Evolutionary conservation across 1,140 invertebrate species (phyloP).

Genomic region (Drosophila saltans): DNA sequence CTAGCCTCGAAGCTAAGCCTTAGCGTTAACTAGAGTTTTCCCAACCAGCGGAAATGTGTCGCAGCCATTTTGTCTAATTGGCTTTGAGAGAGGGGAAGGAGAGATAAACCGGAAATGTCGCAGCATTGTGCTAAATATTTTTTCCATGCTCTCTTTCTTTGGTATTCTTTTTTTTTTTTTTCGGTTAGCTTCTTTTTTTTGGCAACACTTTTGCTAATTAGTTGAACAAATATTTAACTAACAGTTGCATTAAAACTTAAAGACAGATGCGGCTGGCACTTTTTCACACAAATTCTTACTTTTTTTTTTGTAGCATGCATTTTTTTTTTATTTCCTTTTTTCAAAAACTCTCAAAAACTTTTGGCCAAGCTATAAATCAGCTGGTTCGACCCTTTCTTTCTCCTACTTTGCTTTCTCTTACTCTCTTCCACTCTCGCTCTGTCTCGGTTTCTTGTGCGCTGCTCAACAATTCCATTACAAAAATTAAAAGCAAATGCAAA

Average conservation of each 20-base stretch:
- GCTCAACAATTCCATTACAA: constrained; percentile 73
- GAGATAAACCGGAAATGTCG: constrained; percentile 78
- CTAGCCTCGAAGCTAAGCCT: constrained; percentile 32
- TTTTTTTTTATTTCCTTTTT: constrained; percentile 16
- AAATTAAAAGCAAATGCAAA: constrained; percentile 72
- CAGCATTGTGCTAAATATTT: constrained; percentile 60
- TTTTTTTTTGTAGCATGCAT: constrained; percentile 10
- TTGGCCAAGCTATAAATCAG: constrained; percentile 62
- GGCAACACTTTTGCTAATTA: constrained; percentile 78
- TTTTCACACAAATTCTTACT: constrained; percentile 10
- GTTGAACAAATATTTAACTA: constrained; percentile 68
- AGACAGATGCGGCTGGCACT: constrained; percentile 43
- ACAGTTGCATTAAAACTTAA: constrained; percentile 55
- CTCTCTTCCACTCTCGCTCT: background rate
- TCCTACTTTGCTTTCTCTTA: background rate
- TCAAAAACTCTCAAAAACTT: constrained; percentile 39
- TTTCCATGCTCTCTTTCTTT: background rate
- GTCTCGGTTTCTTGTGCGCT: background rate
- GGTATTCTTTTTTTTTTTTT: constrained; percentile 15
- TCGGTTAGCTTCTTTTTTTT: constrained; percentile 30
- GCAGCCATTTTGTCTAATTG: constrained; percentile 80
- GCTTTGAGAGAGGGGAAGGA: constrained; percentile 50
- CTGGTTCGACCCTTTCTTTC: constrained; percentile 8
- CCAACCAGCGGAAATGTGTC: constrained; percentile 79
- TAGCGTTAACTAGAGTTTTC: constrained; percentile 33